A percentile compares a stretch with the other conserved stretches of the same genome.
phyloP scores from a whole-genome alignment of 2,113 vertebrate species.

The Arvicanthis niloticus region DNA sequence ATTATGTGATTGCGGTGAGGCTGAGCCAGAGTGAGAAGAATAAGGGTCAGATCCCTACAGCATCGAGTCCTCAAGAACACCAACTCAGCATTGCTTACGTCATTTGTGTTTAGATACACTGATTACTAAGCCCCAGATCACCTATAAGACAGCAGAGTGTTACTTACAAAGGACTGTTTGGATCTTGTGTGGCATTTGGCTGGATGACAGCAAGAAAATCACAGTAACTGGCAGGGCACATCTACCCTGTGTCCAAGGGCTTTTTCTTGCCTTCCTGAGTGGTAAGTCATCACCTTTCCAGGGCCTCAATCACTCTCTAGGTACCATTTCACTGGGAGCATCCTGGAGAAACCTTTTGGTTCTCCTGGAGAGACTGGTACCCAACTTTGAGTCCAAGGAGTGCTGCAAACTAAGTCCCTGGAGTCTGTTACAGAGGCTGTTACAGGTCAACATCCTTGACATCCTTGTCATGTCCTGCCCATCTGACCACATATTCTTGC shows the following conservation, averaged over 20 bases:
- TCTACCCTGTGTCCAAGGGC: not conserved
- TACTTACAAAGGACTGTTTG: constrained; percentile 9
- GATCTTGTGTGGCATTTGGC: not conserved
- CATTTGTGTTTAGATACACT: constrained; percentile 3
- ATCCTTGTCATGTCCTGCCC: not conserved
- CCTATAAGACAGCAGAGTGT: not conserved
- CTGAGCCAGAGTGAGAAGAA: not conserved
- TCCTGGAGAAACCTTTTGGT: not conserved
- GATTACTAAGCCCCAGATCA: constrained; percentile 11
- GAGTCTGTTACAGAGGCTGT: not conserved
- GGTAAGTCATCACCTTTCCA: not conserved
- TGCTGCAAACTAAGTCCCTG: not conserved
- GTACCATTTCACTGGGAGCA: not conserved
- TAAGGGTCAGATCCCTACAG: not conserved
- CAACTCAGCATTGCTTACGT: not conserved
- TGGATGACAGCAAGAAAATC: not conserved
- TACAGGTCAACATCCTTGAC: not conserved
- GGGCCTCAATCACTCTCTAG: not conserved
- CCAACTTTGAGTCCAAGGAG: not conserved
- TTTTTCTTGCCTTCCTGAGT: not conserved
- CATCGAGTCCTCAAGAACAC: not conserved
- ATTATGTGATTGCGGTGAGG: not conserved
- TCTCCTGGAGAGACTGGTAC: not conserved
- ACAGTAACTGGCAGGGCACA: not conserved
- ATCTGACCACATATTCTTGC: not conserved